These are phyloP conservation scores for Myiotriccus ornatus DNA, from an alignment of 2,797 vertebrate genomes.

Conservation along the genomic window DNA sequence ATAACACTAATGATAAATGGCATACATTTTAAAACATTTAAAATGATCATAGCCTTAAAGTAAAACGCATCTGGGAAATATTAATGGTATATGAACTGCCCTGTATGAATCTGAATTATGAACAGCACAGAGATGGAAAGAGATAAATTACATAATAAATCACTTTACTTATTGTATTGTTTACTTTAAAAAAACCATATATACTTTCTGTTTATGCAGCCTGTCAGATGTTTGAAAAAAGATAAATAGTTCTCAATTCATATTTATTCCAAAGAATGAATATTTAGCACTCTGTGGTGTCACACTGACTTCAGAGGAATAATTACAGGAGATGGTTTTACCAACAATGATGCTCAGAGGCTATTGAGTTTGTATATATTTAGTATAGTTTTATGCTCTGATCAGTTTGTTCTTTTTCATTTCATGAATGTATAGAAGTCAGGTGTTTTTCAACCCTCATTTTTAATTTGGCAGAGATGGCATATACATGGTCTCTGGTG, in stretches of 20 bases:
- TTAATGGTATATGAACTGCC: slow-evolving; percentile 75
- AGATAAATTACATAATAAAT: slow-evolving; percentile 83
- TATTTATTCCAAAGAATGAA: slow-evolving; percentile 74
- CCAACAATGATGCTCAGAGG: slow-evolving; percentile 42
- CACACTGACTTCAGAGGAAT: slow-evolving; percentile 68
- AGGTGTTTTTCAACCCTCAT: slow-evolving; percentile 26
- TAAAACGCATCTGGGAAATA: slow-evolving; percentile 75
- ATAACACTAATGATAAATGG: slow-evolving; percentile 78
- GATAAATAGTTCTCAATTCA: slow-evolving; percentile 75
- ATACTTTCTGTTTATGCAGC: slow-evolving; percentile 75
- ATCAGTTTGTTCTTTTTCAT: slow-evolving; percentile 48
- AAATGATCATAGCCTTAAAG: slow-evolving; percentile 77
- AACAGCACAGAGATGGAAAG: slow-evolving; percentile 74
- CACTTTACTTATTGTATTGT: slow-evolving; percentile 76
- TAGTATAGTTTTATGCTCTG: slow-evolving; percentile 50
- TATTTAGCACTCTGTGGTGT: slow-evolving; percentile 70
- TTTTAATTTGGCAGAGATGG: slow-evolving; percentile 41
- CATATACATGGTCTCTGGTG: neutral
- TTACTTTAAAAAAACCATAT: slow-evolving; percentile 64
- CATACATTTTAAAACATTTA: slow-evolving; percentile 79
- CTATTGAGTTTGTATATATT: slow-evolving; percentile 51
- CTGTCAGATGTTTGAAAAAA: slow-evolving; percentile 75
- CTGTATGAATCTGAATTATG: slow-evolving; percentile 77
- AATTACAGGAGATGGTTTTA: slow-evolving; percentile 71
- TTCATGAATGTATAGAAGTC: slow-evolving; percentile 55